Conservation (phyloP, 2,888 invertebrate genomes). For the Acronicta aceris region DNA sequence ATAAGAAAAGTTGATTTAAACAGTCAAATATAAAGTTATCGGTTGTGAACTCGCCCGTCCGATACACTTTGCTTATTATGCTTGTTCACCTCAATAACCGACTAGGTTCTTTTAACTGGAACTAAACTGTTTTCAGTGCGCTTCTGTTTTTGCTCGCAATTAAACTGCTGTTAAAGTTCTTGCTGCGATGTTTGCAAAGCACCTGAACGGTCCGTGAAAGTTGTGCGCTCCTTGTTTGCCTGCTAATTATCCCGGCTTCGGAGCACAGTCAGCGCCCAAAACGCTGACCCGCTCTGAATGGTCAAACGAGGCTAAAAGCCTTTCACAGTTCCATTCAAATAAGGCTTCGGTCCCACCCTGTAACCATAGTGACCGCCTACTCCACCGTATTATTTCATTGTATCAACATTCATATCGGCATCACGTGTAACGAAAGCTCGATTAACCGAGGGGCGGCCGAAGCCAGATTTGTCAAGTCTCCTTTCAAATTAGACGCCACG, state of each 20-base stretch:
- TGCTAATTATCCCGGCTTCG: constrained; percentile 85
- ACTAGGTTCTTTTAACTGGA: constrained; percentile 83
- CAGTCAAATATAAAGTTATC: no score
- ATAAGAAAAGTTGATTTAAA: no score
- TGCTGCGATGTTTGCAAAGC: constrained; percentile 86
- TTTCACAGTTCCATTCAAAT: constrained; percentile 78
- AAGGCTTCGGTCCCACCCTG: constrained; percentile 77
- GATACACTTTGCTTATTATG: constrained; percentile 50
- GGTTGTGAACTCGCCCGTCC: no score
- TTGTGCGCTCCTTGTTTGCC: constrained; percentile 86
- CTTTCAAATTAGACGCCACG: constrained; percentile 85
- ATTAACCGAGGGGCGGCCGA: constrained; percentile 84
- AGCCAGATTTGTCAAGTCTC: constrained; percentile 88
- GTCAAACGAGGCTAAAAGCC: constrained; percentile 85
- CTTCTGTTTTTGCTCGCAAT: constrained; percentile 87
- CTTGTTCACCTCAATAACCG: constrained; percentile 73
- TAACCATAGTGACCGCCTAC: constrained; percentile 85
- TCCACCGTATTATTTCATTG: constrained; percentile 83
- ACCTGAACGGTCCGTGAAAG: constrained; percentile 86
- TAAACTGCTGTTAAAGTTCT: constrained; percentile 89
- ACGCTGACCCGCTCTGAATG: constrained; percentile 82
- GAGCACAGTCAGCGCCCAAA: constrained; percentile 80
- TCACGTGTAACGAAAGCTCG: constrained; percentile 82
- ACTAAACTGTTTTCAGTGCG: constrained; percentile 85
- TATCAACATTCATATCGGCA: constrained; percentile 86